phyloP scores from a whole-genome alignment of 2,113 vertebrate species.

The Prinia subflava region DNA sequence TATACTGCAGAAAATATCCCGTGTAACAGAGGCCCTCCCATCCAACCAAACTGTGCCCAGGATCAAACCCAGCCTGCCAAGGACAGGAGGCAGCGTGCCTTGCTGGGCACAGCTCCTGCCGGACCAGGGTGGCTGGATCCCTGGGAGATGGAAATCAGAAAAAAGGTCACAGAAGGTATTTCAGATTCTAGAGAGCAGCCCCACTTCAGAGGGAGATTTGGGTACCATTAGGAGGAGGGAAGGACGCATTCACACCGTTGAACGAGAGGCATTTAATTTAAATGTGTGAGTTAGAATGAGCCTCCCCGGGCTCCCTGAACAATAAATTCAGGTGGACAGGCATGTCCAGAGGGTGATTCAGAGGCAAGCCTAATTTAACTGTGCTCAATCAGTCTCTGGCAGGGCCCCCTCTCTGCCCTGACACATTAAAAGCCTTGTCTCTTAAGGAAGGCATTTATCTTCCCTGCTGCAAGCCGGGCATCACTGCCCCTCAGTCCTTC shows the following conservation, averaged over 20 bases:
- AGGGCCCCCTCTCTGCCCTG: neutral
- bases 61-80: neutral
- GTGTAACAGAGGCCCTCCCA: neutral
- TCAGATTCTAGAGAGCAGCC: neutral
- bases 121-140: neutral
- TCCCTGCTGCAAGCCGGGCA: neutral
- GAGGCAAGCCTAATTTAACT: conserved; percentile 11
- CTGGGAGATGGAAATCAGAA: neutral
- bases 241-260: neutral
- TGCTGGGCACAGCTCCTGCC: neutral
- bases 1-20: neutral
- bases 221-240: neutral
- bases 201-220: neutral
- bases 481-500: neutral
- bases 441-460: conserved; percentile 10
- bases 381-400: neutral
- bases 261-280: neutral
- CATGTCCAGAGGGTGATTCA: conserved; percentile 8
- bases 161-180: neutral
- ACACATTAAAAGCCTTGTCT: conserved; percentile 41
- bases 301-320: neutral
- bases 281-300: neutral
- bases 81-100: neutral
- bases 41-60: neutral
- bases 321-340: conserved; percentile 38